Evolutionary conservation across 2,888 invertebrate species (phyloP).

Genomic region (Chymomyza amoena): DNA sequence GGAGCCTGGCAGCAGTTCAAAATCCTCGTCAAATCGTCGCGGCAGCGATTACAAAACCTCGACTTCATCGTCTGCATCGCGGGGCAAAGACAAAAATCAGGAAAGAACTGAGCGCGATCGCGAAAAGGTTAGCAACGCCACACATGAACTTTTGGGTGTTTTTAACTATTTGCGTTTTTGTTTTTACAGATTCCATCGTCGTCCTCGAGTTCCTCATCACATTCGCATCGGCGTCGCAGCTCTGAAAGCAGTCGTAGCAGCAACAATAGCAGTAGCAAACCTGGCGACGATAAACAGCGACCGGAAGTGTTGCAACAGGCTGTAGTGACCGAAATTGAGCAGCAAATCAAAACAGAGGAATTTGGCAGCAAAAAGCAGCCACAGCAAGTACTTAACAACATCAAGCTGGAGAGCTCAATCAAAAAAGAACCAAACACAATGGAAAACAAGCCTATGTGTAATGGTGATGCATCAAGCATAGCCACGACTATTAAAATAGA

Average conservation of each 20-base stretch:
- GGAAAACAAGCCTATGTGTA: constrained; percentile 41
- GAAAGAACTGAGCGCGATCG: constrained; percentile 43
- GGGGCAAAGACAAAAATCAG: constrained; percentile 61
- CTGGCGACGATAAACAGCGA: constrained; percentile 24
- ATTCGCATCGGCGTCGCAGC: constrained; percentile 69
- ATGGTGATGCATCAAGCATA: constrained; percentile 44
- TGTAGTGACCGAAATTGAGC: constrained; percentile 23
- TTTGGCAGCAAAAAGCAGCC: constrained; percentile 22
- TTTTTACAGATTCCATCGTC: constrained; percentile 49
- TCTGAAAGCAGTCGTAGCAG: constrained; percentile 75
- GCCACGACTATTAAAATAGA: background rate
- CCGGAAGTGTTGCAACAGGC: constrained; percentile 16
- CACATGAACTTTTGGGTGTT: background rate
- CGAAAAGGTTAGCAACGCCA: constrained; percentile 37
- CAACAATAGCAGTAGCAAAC: constrained; percentile 54
- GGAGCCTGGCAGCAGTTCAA: constrained; percentile 30
- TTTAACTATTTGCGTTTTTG: background rate
- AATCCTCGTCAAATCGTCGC: constrained; percentile 42
- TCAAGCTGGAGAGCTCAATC: constrained; percentile 40
- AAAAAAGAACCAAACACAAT: constrained; percentile 41
- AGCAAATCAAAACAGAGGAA: constrained; percentile 43
- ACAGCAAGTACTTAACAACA: constrained; percentile 43
- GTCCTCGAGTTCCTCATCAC: constrained; percentile 58
- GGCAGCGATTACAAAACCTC: constrained; percentile 47
- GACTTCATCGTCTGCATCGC: constrained; percentile 50